Base-by-base conservation (phyloP, 2,888 invertebrate species). In the Acleris cristana region DNA sequence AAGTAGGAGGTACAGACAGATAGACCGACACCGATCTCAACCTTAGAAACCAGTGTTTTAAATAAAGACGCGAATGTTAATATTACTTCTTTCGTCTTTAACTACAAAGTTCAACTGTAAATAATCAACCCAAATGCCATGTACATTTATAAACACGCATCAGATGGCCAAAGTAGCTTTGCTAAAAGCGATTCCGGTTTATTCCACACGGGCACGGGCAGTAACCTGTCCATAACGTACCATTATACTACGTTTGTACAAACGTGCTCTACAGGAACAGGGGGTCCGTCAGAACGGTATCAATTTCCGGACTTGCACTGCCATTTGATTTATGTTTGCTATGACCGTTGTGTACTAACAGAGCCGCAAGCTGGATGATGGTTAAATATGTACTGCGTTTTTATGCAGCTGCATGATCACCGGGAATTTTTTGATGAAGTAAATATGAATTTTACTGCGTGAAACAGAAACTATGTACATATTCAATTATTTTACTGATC, bases 321-420 rank as follows among this genome's bases (percentile, higher is more conserved):
- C 81, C 81, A 80, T 87, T 86, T 88, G 88, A 89, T 89, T 88
- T 86, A 86, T 87, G 86, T 86, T 84, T 81, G 80, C 80, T 69
- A 80, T 80, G 76, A 77, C 71, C 81, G 85, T 84, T 83, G 81
- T 71, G 61, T 81, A 78, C 75, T 71, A 71, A 66, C 66, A 62
- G 55, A 61, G 52, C 66, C 61, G 34, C 66, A 51, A 30, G 51
- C 40, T 30, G 61, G 61, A 62, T 66, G 57, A 66, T 61, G 61
- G 45, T 66, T 52, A 34, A 40, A 21, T 52, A 30, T 45, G 61
- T 4, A 57, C 56, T 61, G 66, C 66, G 61, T 56, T 66, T 57
- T 66, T 49, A 60, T 49, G 53, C 40, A 40, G 14, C 40, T 65
- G 48, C 55, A 48, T 18, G 14, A 45, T 64, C 45, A 51, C 48